phyloP scores from a whole-genome alignment of 2,888 invertebrate species.

The Hoplodrina blanda region DNA sequence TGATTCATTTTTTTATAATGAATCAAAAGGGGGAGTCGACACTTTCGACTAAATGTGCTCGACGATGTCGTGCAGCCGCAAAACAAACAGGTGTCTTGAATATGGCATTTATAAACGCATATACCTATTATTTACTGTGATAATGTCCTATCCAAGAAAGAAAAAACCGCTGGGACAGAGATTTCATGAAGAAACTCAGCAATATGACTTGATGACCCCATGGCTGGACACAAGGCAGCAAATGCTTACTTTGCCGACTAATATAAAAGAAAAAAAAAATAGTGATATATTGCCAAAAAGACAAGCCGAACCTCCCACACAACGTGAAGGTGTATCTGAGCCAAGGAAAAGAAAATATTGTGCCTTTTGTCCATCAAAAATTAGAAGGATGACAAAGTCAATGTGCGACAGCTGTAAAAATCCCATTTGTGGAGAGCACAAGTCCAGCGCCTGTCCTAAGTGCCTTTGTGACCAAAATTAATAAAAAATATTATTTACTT shows the following conservation, averaged over 20 bases:
- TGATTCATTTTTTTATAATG: slow-evolving; percentile 62
- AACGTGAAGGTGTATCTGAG: background rate
- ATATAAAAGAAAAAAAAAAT: too few species aligned
- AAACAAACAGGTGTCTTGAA: slow-evolving; percentile 61
- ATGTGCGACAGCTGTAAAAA: slow-evolving; percentile 1
- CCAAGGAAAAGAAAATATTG: background rate
- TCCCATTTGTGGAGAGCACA: slow-evolving; percentile 10
- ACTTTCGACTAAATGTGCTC: slow-evolving; percentile 61
- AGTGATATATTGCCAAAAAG: background rate
- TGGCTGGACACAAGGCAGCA: slow-evolving; percentile 27
- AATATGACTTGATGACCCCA: slow-evolving; percentile 8
- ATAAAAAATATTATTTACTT: background rate
- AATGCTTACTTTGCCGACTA: slow-evolving; percentile 6
- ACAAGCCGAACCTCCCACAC: background rate
- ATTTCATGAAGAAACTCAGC: background rate
- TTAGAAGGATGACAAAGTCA: slow-evolving; percentile 4
- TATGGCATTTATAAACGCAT: slow-evolving; percentile 47
- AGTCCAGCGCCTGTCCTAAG: slow-evolving; percentile 7
- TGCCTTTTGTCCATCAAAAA: background rate
- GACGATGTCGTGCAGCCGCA: slow-evolving; percentile 52
- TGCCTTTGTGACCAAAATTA: slow-evolving; percentile 3
- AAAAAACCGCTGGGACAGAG: too few species aligned
- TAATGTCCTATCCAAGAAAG: too few species aligned
- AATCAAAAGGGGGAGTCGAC: slow-evolving; percentile 62
- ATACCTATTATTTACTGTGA: too few species aligned